phyloP scores from a whole-genome alignment of 2,888 invertebrate genomes.

The Blastobasis lacticolella region DNA sequence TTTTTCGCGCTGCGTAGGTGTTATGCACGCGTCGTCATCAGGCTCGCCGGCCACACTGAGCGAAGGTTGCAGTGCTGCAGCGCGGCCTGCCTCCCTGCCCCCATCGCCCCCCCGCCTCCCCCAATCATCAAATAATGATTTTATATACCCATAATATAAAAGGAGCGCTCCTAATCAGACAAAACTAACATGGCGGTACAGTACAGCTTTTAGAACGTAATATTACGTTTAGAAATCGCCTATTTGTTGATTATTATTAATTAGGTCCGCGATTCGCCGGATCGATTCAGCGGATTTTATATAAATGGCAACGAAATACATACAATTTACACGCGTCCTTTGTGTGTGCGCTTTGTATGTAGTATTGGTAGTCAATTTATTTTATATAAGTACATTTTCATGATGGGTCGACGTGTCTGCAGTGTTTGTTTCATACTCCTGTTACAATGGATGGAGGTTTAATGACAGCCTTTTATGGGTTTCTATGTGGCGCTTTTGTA shows the following conservation, averaged over 20 bases:
- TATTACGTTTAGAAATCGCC: neutral
- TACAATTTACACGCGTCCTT: neutral
- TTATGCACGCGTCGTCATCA: constrained; percentile 66
- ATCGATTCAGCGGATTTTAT: constrained; percentile 33
- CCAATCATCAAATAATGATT: constrained; percentile 74
- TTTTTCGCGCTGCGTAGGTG: constrained; percentile 69
- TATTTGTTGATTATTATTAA: constrained; percentile 34
- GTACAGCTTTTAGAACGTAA: neutral
- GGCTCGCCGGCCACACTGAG: constrained; percentile 72
- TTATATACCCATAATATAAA: constrained; percentile 67
- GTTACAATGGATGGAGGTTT: too few species aligned
- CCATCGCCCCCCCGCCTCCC: constrained; percentile 40
- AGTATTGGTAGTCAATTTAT: neutral
- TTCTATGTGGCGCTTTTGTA: too few species aligned
- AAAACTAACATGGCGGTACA: too few species aligned
- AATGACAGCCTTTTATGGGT: too few species aligned
- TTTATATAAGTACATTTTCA: too few species aligned
- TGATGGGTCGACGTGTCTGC: too few species aligned
- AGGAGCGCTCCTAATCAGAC: constrained; percentile 24
- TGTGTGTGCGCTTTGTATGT: neutral
- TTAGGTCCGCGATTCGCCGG: constrained; percentile 35
- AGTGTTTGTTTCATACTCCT: too few species aligned
- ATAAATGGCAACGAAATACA: constrained; percentile 3
- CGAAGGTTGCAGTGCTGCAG: constrained; percentile 58
- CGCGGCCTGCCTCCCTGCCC: constrained; percentile 32